Base-by-base conservation (phyloP, 2,113 vertebrate species). In the Xerus inauris region DNA sequence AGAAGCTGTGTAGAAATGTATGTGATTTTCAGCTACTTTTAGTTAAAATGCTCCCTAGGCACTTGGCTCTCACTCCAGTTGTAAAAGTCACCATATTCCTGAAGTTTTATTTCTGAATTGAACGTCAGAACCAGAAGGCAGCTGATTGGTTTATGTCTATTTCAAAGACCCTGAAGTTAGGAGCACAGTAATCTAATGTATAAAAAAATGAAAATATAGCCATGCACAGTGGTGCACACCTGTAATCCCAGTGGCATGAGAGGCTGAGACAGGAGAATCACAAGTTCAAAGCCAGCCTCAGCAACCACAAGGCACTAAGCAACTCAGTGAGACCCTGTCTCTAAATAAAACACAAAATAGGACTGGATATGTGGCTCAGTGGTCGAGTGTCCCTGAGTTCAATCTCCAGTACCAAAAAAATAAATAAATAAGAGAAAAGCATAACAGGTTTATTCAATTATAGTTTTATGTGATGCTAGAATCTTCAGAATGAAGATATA, bases 91-190 rank as follows among this genome's bases (percentile, higher is more conserved):
- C 16, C 19, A 40, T 92, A 83, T 38, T 83, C 2, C 30, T 69
- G 59, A 76, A 47, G 51, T 82, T 73, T 26, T 26, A 92, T 82
- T 94, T 69, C 65, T 96, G 54, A 84, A 40, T 75, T 89, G 42
- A 19, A 17, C n/a, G 84, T 64, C 24, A 92, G 51, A 82, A 79
- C 13, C 30, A 84, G 20, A 5, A 88, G 12, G 11, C 35, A 76
- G 24, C 32, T 71, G 24, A 22, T 51, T 88, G 9, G 38, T 49
- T 91, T 77, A 49, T n/a, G n/a, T 59, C 54, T 79, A 87, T 92
- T 94, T 38, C 19, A 69, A 91, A 94, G 76, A 3, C 32, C 9
- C 13, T 91, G 19, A 54, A 59, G 32, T 11, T n/a, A 59, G 59
- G 3, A n/a, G 14, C 69, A 59, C 16, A 71, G 24, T 14, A 64